Base-by-base conservation (phyloP, 2,113 vertebrate genomes). In the Erythrolamprus reginae region DNA sequence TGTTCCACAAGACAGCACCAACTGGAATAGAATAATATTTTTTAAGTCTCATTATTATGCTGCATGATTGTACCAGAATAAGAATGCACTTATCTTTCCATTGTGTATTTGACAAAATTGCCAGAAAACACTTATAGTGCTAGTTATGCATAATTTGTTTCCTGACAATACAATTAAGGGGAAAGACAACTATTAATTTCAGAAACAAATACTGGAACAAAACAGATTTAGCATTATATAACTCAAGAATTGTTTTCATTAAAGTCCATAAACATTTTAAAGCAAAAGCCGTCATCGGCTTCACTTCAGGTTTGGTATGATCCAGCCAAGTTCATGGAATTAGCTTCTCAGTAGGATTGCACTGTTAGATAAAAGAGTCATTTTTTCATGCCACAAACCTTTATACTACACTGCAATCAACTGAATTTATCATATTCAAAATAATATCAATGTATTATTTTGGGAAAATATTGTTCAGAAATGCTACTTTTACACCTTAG, bases 161-260 rank as follows among this genome's bases (percentile, higher is more conserved):
- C 87, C 94, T 91, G 58, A 92, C 77, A 83, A 87, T 94, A 92
- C 91, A 93, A 92, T 92, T 83, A 90, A 92, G 90, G 53, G 88
- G 17, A 92, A 93, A 84, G 93, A 82, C 0, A 86, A 55, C 82
- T 38, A 52, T 90, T 92, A 92, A 88, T 84, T 55, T 89, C 52
- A 87, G 33, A 58, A 87, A 89, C 24, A 87, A 87, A 83, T 61
- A 58, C 42, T 24, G 61, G 77, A 85, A 95, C 88, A 53, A 56
- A 91, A 48, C 91, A 93, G 92, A 89, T 48, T 56, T 92, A 65
- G 58, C 91, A 89, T 65, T 65, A 21, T 38, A 51, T 47, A 53
- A 91, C 48, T 84, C 26, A 21, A 45, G 91, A 92, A 92, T 84
- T 82, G 77, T 26, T 89, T 82, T 89, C 0, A 56, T 85, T 88